Conservation (phyloP, 2,797 vertebrate species). For the Neosalanx taihuensis region DNA sequence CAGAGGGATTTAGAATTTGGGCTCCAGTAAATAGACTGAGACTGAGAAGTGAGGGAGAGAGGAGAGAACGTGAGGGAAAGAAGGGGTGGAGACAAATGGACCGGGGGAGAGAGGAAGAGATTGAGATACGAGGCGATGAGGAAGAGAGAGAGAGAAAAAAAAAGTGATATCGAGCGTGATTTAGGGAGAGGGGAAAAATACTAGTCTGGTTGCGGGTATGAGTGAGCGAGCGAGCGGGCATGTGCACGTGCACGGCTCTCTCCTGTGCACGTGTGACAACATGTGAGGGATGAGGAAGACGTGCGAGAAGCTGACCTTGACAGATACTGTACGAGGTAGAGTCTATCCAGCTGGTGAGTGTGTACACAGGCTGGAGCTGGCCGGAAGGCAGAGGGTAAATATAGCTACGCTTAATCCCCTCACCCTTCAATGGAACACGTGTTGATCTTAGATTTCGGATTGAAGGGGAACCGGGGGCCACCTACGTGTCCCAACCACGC, state of each 20-base stretch:
- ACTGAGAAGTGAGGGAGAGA: constrained; percentile 25
- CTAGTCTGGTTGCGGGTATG: constrained; percentile 14
- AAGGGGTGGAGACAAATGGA: background rate
- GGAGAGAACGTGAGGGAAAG: constrained; percentile 23
- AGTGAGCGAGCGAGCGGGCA: background rate
- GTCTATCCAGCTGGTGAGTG: constrained; percentile 26
- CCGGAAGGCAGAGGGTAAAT: constrained; percentile 30
- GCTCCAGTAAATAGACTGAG: constrained; percentile 44
- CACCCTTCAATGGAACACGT: constrained; percentile 23
- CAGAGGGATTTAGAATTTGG: constrained; percentile 50
- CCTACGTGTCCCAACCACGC: too few relatives aligned
- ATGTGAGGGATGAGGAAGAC: background rate
- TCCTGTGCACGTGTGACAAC: background rate
- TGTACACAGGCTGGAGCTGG: background rate
- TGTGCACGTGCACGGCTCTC: background rate
- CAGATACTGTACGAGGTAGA: constrained; percentile 17
- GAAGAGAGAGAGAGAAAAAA: background rate
- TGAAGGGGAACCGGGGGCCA: background rate
- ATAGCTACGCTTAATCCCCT: constrained; percentile 26
- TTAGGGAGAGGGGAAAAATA: background rate
- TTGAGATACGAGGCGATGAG: background rate
- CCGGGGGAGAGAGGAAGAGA: too few relatives aligned
- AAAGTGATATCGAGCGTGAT: background rate
- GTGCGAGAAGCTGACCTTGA: constrained; percentile 1
- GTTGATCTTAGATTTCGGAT: constrained; percentile 40